Base-by-base conservation (phyloP, 2,113 vertebrate genomes). In the Ptychochromis oligacanthus region DNA sequence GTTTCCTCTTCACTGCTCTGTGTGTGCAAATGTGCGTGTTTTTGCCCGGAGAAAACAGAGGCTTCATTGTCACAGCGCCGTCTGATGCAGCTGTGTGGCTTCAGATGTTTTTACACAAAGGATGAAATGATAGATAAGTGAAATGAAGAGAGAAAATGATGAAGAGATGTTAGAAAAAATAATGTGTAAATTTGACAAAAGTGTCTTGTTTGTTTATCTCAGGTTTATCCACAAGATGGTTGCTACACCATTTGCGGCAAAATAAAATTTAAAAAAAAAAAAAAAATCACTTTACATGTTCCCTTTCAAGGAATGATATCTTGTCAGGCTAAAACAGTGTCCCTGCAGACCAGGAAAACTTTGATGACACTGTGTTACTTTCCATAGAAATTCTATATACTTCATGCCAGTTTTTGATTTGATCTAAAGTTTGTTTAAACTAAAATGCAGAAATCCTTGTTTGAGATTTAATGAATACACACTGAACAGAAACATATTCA, bases 51-150 rank as follows among this genome's bases (percentile, higher is more conserved):
- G 84, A 90, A 88, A 86, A 95, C 92, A 95, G 91, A 92, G 88
- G 82, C 82, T 34, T 77, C 83, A 56, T 93, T 95, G 92, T 94
- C 86, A 65, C 60, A 14, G 7, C 2, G 22, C 72, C 13, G 77
- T 79, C 83, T 62, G 75, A 86, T 92, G 91, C 91, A 93, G 92
- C 90, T 93, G 92, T 80, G 79, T 86, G 87, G 43, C 88, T 89
- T 93, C 87, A 92, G 90, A 94, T 91, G 86, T 87, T 92, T 89
- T 85, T 61, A 85, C 80, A 88, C 89, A 92, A 93, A 94, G 79
- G 85, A 89, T 87, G 79, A 88, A 90, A 87, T 86, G 86, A 88
- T 70, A 89, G 83, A 87, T 77, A 81, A 84, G 43, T 52, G n/a
- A 84, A 83, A 80, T 55, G 52, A 59, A 82, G 56, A 72, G 26